These are phyloP conservation scores for Rhynchomys soricoides DNA, from an alignment of 2,113 vertebrate genomes.

Conservation along the genomic window DNA sequence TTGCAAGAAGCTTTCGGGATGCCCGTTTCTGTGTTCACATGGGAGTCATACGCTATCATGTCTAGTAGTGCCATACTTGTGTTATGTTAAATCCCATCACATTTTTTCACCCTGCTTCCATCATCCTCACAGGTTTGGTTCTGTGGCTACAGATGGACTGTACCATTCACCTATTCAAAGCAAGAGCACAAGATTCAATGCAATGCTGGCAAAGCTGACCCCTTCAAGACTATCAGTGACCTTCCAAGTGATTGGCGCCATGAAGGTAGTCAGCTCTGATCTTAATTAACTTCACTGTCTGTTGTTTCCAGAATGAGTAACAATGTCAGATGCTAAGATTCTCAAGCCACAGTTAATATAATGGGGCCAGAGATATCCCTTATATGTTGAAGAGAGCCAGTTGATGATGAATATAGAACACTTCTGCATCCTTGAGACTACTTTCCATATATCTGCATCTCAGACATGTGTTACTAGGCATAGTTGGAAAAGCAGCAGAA, in stretches of 20 bases:
- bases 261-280: constrained; percentile 80
- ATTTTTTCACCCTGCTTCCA: not conserved
- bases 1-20: not conserved
- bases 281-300: not conserved
- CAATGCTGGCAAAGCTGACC: constrained; percentile 80
- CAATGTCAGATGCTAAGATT: not conserved
- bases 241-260: constrained; percentile 80
- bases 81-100: not conserved
- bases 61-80: not conserved
- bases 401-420: not conserved
- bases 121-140: constrained; percentile 79
- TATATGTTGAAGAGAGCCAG: no score
- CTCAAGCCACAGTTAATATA: not conserved
- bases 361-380: not conserved
- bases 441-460: not conserved
- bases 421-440: not conserved
- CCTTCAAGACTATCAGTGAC: constrained; percentile 79
- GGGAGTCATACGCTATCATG: not conserved
- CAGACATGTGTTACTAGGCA: not conserved
- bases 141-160: constrained; percentile 76
- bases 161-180: constrained; percentile 80
- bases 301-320: not conserved
- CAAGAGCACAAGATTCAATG: constrained; percentile 79
- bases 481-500: not conserved
- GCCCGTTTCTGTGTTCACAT: not conserved